Evolutionary conservation across 2,113 vertebrate genomes (phyloP), one percentile per base, ranked within the genome.

Genomic region (Motacilla tschutschensis): DNA sequence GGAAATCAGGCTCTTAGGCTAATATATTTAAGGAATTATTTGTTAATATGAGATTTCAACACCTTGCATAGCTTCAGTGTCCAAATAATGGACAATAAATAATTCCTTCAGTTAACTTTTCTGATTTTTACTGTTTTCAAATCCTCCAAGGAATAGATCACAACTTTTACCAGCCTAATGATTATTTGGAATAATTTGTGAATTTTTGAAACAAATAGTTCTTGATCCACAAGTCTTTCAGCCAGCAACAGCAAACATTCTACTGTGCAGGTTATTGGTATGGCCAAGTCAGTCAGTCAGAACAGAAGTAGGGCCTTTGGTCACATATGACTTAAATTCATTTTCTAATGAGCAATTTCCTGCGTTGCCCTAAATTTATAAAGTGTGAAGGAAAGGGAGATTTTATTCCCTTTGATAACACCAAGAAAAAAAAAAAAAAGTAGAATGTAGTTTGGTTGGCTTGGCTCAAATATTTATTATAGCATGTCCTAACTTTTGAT

Each of bases 321-420:
- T 88, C 77, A 91, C 91, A 78, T 88, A 50, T 84, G 91, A 86
- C 59, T 92, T 93, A 81, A 81, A 88, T 92, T 88, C 59, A 83
- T 89, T 91, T 92, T 72, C 62, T 89, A 87, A 91, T 72, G 66
- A 81, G 63, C 83, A 88, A 93, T 93, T 92, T 94, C 80, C 88
- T 91, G 91, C 81, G 59, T 63, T 81, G 9, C 66, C 35, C 25
- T 88, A 69, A 88, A 91, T 93, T 91, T 91, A 89, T 89, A 60
- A 57, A 17, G 74, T 85, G 83, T 75, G 86, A 88, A 91, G 55
- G 43, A 65, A 89, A 50, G 31, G 55, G 64, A 83, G 26, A 65
- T 80, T 85, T 75, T 81, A 65, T 67, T 78, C 54, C 58, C 35
- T 91, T 94, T 88, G 85, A 75, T 93, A 83, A 75, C 28, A 85